Conservation (phyloP, 2,113 vertebrate species). For the Onychostoma macrolepis region DNA sequence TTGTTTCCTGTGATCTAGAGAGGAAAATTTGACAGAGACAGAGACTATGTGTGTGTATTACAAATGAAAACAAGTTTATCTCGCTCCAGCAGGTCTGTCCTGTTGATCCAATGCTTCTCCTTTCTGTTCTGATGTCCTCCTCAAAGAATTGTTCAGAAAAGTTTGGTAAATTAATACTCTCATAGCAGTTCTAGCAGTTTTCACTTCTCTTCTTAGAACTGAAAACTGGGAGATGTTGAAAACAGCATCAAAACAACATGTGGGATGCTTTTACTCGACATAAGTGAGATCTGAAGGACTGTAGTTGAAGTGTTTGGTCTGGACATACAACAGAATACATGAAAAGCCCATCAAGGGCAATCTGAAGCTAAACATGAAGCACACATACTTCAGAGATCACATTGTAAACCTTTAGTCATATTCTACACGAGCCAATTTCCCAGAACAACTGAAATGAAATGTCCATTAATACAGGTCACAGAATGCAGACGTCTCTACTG, state of each 20-base stretch:
- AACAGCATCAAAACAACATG: neutral
- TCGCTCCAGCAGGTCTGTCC: neutral
- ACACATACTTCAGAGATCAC: neutral
- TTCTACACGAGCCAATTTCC: neutral
- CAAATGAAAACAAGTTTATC: neutral
- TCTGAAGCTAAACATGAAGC: constrained; percentile 8
- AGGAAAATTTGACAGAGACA: neutral
- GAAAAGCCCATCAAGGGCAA: neutral
- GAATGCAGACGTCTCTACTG: neutral
- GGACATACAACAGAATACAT: neutral
- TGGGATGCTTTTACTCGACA: neutral
- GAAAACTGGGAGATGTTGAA: neutral
- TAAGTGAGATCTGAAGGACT: neutral
- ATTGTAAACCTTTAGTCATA: neutral
- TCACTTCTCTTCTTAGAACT: neutral
- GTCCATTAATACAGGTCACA: neutral
- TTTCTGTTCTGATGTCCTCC: neutral
- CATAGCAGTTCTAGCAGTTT: neutral
- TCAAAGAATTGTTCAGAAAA: neutral
- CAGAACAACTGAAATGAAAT: constrained; percentile 17
- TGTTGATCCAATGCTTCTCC: neutral
- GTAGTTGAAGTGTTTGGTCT: neutral
- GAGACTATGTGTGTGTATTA: neutral
- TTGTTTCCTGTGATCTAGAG: neutral
- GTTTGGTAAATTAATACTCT: neutral